Conservation (phyloP, 2,113 vertebrate genomes). For the Desmodus rotundus region DNA sequence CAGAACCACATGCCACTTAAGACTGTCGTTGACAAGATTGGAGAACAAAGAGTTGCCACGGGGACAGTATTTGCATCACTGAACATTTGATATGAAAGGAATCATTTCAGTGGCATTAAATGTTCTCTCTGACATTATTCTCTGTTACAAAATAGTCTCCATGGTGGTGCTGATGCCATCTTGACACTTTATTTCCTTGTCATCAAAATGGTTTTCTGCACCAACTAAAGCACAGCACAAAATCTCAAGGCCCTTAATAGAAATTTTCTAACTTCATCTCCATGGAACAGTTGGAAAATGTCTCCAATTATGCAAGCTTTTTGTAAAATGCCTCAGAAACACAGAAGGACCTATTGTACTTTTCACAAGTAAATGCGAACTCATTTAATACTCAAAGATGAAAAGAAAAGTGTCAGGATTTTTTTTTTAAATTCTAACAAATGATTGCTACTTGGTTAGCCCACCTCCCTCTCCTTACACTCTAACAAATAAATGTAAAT, state of each 20-base stretch:
- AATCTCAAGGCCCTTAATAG: slow-evolving; percentile 43
- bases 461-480: background rate
- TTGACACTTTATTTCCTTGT: background rate
- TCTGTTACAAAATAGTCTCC: background rate
- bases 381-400: background rate
- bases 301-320: slow-evolving; percentile 37
- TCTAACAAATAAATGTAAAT: background rate
- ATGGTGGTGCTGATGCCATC: background rate
- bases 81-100: background rate
- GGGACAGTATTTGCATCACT: background rate
- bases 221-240: background rate
- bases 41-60: background rate
- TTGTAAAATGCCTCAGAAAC: slow-evolving; percentile 19
- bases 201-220: background rate
- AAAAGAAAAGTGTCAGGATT: background rate
- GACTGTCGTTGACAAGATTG: background rate
- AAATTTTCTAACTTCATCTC: slow-evolving; percentile 36
- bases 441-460: background rate
- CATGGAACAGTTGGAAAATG: slow-evolving; percentile 35
- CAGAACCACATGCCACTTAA: background rate
- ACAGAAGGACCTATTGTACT: slow-evolving; percentile 42
- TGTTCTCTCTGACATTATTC: background rate
- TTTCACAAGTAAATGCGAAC: slow-evolving; percentile 3
- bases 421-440: background rate
- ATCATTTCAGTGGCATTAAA: background rate